phyloP scores from a whole-genome alignment of 35 echinoderm and acorn worm species.

The Antedon bifida region DNA sequence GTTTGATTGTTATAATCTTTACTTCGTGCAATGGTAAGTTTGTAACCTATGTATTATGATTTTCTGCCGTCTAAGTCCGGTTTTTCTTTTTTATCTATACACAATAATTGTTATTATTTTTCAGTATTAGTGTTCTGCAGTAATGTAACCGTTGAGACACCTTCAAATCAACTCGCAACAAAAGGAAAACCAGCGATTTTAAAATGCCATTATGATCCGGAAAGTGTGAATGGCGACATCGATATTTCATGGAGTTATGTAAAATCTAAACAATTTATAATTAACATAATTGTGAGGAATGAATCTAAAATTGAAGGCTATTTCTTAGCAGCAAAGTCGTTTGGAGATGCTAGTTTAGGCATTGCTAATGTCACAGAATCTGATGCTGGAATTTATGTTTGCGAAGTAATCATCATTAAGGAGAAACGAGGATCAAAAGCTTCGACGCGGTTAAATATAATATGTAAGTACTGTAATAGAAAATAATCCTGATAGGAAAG shows the following conservation, averaged over 20 bases:
- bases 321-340: neutral
- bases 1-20: too few relatives aligned
- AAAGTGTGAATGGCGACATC: neutral
- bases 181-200: neutral
- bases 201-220: neutral
- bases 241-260: neutral
- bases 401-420: neutral
- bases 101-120: neutral
- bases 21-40: too few relatives aligned
- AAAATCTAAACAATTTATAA: neutral
- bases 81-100: too few relatives aligned
- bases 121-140: neutral
- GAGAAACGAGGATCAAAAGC: neutral
- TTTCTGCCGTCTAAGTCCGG: too few relatives aligned
- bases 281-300: neutral
- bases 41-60: too few relatives aligned
- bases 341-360: neutral
- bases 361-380: neutral
- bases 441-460: neutral
- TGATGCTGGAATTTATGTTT: neutral
- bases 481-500: too few relatives aligned
- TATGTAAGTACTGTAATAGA: neutral
- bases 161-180: neutral
- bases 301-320: neutral
- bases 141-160: neutral